phyloP scores from a whole-genome alignment of 2,888 invertebrate genomes.

The Carpatolechia fugitivella region DNA sequence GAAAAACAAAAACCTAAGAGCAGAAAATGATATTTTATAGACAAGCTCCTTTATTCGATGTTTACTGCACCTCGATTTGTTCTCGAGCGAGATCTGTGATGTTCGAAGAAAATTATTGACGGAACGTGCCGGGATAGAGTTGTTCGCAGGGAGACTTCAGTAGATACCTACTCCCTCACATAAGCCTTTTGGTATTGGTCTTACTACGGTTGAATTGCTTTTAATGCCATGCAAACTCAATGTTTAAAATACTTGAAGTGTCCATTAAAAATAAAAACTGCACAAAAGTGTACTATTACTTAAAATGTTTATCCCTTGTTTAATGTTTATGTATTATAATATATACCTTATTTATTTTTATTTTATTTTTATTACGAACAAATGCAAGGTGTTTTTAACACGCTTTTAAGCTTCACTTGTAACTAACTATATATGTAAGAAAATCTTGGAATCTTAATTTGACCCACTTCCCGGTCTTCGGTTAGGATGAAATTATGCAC shows the following conservation, averaged over 20 bases:
- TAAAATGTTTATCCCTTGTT: too few relatives aligned
- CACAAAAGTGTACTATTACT: too few relatives aligned
- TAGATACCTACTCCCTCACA: slow-evolving; percentile 37
- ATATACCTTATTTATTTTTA: too few relatives aligned
- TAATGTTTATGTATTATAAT: slow-evolving; percentile 69
- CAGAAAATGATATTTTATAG: slow-evolving; percentile 77
- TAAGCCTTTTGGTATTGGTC: slow-evolving; percentile 43
- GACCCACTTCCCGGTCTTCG: too few relatives aligned
- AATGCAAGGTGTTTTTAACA: too few relatives aligned
- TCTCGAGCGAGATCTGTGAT: slow-evolving; percentile 69
- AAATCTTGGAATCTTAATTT: too few relatives aligned
- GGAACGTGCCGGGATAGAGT: slow-evolving; percentile 68
- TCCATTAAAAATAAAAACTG: too few relatives aligned
- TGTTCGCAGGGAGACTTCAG: slow-evolving; percentile 43
- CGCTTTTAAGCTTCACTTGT: too few relatives aligned
- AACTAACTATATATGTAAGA: too few relatives aligned
- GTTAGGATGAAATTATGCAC: too few relatives aligned
- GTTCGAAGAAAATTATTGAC: slow-evolving; percentile 75
- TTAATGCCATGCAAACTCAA: slow-evolving; percentile 36
- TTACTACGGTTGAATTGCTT: slow-evolving; percentile 45
- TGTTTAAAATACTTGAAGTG: too few relatives aligned
- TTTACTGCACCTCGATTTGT: slow-evolving; percentile 75
- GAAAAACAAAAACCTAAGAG: slow-evolving; percentile 69
- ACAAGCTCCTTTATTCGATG: slow-evolving; percentile 71
- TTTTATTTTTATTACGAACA: too few relatives aligned